phyloP scores from a whole-genome alignment of 2,113 vertebrate species.

The Mustelus asterias region DNA sequence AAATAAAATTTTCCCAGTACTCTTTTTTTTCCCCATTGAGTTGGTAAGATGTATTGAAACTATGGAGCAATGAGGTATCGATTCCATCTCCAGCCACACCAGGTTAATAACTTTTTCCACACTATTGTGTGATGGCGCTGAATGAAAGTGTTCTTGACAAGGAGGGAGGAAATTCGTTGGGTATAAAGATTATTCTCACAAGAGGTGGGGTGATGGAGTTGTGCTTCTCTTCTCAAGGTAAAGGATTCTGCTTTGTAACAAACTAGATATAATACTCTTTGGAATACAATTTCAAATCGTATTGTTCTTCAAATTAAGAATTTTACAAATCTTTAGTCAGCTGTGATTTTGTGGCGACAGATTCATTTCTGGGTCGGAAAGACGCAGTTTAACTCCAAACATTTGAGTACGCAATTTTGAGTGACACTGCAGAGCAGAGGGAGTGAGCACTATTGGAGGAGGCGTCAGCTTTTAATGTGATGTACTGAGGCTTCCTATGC shows the following conservation, averaged over 20 bases:
- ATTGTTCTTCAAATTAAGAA: background rate
- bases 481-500: background rate
- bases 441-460: background rate
- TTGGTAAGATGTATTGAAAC: background rate
- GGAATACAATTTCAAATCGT: background rate
- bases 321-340: background rate
- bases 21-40: no score
- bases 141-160: background rate
- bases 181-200: no score
- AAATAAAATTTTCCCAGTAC: no score
- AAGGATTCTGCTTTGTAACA: background rate
- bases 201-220: background rate
- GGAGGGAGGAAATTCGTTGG: no score
- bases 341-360: background rate
- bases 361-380: background rate
- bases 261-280: background rate
- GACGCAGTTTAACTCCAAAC: background rate
- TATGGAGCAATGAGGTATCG: background rate
- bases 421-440: background rate
- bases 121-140: background rate
- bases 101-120: background rate
- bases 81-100: no score
- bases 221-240: background rate
- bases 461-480: background rate
- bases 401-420: background rate